Evolutionary conservation across 2,888 invertebrate genomes (phyloP).

Genomic region (Pyrrhosoma nymphula): DNA sequence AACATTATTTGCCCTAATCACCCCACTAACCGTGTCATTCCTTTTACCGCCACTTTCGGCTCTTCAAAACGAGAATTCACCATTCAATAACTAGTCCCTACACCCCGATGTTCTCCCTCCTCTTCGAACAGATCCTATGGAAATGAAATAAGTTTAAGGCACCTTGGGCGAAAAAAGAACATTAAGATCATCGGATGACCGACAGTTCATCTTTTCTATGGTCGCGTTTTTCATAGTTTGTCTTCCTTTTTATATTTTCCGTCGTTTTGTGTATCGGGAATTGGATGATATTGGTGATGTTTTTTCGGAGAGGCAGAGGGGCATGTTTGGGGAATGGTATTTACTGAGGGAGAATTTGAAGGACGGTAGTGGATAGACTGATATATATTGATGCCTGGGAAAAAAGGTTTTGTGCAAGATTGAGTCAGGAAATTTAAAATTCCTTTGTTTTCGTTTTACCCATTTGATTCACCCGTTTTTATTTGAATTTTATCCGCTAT

Average conservation of each 20-base stretch:
- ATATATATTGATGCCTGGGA: not conserved
- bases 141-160: not conserved
- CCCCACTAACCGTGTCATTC: no score
- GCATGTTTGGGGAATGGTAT: not conserved
- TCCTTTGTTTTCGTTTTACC: not conserved
- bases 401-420: not conserved
- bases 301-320: not conserved
- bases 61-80: no score
- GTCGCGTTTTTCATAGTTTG: not conserved
- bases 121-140: not conserved
- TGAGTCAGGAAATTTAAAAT: not conserved
- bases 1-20: no score
- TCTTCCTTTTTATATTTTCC: not conserved
- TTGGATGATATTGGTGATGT: not conserved
- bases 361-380: not conserved
- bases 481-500: not conserved
- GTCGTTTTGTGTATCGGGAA: not conserved
- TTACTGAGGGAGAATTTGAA: not conserved
- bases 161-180: not conserved
- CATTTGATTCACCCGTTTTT: not conserved
- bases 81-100: not conserved
- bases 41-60: no score
- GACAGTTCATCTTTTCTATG: not conserved
- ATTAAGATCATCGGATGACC: not conserved
- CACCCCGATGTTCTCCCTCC: not conserved